phyloP scores from a whole-genome alignment of 2,888 invertebrate species.

The Pachymerium ferrugineum region DNA sequence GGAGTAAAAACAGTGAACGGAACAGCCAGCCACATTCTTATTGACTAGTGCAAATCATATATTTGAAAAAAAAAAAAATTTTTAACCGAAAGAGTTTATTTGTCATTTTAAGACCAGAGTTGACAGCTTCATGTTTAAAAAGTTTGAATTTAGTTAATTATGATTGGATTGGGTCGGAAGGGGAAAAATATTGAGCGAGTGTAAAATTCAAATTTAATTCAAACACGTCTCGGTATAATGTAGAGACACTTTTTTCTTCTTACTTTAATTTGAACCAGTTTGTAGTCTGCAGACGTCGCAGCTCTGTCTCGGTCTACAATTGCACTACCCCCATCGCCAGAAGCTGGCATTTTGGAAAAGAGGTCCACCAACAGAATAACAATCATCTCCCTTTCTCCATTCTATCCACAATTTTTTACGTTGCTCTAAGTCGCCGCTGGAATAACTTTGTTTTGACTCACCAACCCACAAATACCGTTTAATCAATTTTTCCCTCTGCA shows the following conservation, averaged over 20 bases:
- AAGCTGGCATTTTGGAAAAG: slow-evolving; percentile 18
- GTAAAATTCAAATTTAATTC: background rate
- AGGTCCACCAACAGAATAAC: slow-evolving; percentile 6
- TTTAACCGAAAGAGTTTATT: too few relatives aligned
- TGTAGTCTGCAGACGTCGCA: background rate
- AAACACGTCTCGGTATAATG: background rate
- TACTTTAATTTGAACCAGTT: slow-evolving; percentile 2
- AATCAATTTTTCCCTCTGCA: slow-evolving; percentile 1
- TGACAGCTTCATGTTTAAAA: too few relatives aligned
- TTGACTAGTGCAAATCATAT: too few relatives aligned
- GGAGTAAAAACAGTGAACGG: too few relatives aligned
- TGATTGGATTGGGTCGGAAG: too few relatives aligned
- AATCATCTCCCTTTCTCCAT: background rate
- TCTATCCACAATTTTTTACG: background rate
- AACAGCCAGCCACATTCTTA: too few relatives aligned
- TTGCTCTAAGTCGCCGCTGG: background rate
- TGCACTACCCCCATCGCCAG: slow-evolving; percentile 15
- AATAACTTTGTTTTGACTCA: slow-evolving; percentile 14
- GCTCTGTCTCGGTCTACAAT: slow-evolving; percentile 1
- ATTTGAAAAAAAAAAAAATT: too few relatives aligned
- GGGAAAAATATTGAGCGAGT: background rate
- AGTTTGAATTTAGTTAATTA: too few relatives aligned
- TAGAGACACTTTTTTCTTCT: background rate
- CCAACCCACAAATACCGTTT: background rate
- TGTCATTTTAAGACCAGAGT: too few relatives aligned